A percentile compares a stretch with the other conserved stretches of the same genome.
Conservation (phyloP, 2,888 invertebrate species). For the Leistus spinibarbis region DNA sequence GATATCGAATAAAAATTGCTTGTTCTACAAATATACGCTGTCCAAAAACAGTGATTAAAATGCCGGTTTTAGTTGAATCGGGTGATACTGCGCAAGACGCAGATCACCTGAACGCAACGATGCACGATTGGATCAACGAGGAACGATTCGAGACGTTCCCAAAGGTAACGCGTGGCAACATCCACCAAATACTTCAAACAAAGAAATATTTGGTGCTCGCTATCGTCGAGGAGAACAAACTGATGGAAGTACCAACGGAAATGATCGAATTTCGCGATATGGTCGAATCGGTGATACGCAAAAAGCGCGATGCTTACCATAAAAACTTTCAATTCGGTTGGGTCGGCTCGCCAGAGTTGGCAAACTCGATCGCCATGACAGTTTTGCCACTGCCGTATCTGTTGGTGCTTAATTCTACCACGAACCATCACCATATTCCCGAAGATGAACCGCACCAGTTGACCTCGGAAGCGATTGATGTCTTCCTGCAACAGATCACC, state of each 20-base stretch:
- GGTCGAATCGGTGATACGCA: conserved; percentile 49
- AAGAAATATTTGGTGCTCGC: conserved; percentile 87
- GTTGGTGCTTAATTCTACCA: conserved; percentile 89
- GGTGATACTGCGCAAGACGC: conserved; percentile 52
- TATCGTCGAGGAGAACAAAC: conserved; percentile 85
- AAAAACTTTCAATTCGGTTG: conserved; percentile 92
- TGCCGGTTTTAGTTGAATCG: conserved; percentile 49
- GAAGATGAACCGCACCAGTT: conserved; percentile 81
- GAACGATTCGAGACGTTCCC: conserved; percentile 90
- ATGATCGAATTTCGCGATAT: conserved; percentile 78
- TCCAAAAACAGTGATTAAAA: not conserved
- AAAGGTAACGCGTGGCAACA: conserved; percentile 82
- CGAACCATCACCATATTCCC: conserved; percentile 91
- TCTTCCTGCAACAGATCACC: conserved; percentile 77
- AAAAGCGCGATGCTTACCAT: conserved; percentile 79
- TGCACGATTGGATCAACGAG: conserved; percentile 86
- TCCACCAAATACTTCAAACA: conserved; percentile 81
- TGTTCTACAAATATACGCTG: too few relatives aligned
- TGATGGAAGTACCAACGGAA: conserved; percentile 78
- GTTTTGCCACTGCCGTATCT: conserved; percentile 82
- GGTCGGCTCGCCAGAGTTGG: conserved; percentile 88
- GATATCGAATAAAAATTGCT: too few relatives aligned
- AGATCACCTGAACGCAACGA: conserved; percentile 68
- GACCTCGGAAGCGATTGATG: conserved; percentile 76
- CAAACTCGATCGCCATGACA: conserved; percentile 92